Evolutionary conservation across 1,140 invertebrate genomes (phyloP).

Genomic region (Cherax destructor): DNA sequence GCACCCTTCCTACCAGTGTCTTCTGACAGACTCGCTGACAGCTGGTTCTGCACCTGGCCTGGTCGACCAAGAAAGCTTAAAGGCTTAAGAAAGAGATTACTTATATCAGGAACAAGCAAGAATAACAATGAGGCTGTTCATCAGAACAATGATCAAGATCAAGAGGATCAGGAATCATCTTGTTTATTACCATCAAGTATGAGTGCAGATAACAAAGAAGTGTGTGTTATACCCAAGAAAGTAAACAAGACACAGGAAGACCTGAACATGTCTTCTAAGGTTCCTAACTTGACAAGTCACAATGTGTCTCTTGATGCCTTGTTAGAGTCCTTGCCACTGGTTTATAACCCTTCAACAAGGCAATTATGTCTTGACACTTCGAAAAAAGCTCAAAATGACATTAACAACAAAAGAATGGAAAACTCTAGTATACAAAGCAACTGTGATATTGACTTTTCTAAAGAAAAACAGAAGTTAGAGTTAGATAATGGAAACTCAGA

Average conservation of each 20-base stretch:
- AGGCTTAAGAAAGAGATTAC: conserved; percentile 43
- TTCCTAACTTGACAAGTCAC: neutral
- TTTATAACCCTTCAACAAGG: conserved; percentile 75
- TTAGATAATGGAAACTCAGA: neutral
- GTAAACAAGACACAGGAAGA: neutral
- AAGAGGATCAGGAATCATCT: neutral
- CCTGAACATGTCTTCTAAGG: neutral
- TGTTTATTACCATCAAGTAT: neutral
- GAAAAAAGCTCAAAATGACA: conserved; percentile 60
- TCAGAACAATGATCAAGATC: neutral
- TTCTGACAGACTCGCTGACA: conserved; percentile 25
- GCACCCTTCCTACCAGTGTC: neutral
- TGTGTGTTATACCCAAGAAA: neutral
- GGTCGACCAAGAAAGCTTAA: conserved; percentile 52
- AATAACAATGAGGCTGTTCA: neutral
- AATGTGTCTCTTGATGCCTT: conserved; percentile 72
- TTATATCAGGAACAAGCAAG: conserved; percentile 31
- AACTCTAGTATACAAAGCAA: neutral
- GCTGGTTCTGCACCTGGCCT: conserved; percentile 54
- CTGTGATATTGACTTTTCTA: neutral
- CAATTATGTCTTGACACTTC: conserved; percentile 74
- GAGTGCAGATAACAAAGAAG: neutral
- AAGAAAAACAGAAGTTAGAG: conserved; percentile 19
- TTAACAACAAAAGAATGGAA: conserved; percentile 32
- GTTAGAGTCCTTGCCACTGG: conserved; percentile 74